Base-by-base conservation (phyloP, 2,888 invertebrate species). In the Nudaria mundana region DNA sequence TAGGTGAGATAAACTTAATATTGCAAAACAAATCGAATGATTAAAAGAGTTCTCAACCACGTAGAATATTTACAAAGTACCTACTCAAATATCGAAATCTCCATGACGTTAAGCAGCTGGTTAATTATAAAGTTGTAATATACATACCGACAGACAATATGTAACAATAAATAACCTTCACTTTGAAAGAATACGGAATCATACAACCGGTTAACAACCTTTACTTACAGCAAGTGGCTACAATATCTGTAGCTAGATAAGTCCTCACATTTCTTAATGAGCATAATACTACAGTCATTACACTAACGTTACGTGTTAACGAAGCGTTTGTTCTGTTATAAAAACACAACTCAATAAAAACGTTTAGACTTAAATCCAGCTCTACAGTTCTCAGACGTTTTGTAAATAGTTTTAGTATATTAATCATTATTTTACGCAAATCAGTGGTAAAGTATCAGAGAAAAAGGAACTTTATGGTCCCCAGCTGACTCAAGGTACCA, bases 401-500 rank as follows among this genome's bases (percentile, higher is more conserved):
- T 42, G 41, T 46, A 22, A 38, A 33, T 16, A 46, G 48, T 55
- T 3, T 18, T 5, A 18, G 2, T 20, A 5, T 20, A 20, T 42
- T 52, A 62, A 58, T 57, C 55, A 41, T 48, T 46, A 45, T 51
- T 51, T n/a, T 48, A 48, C 44, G 37, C 55, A 53, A 51, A 51
- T 52, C 46, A 49, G 53, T 39, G 42, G 47, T 47, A 45, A 8
- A 11, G 20, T 18, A 56, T 61, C 58, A 8, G 14, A 44, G 50
- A 12, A 30, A 40, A 16, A 33, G 44, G 57, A 56, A 64, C 66
- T 72, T 66, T 67, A 68, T 62, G 58, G 63, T 47, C 24, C 64
- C 65, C 72, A 70, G 70, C 66, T 71, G 70, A 75, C 71, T 69
- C 66, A 73, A 75, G 71, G 75, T 78, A 73, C 64, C 71, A 76